phyloP scores from a whole-genome alignment of 2,888 invertebrate species.

The Dioctria linearis region DNA sequence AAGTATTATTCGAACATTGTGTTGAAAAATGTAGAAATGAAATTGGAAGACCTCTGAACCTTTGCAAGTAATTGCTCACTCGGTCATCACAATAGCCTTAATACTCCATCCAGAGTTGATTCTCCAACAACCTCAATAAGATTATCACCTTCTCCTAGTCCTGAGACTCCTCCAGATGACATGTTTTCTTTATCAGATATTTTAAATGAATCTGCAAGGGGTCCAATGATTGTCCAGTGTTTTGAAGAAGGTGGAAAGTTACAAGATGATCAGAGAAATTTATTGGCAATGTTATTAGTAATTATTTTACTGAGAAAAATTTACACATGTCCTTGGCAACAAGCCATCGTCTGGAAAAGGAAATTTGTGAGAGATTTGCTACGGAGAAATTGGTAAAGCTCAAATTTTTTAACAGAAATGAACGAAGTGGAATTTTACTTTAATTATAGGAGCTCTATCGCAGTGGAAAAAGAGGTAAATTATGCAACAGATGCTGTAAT shows the following conservation, averaged over 20 bases:
- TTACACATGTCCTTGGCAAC: not conserved
- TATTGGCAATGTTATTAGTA: not conserved
- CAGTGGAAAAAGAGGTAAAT: not conserved
- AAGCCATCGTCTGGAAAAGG: not conserved
- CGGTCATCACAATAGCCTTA: not conserved
- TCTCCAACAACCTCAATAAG: conserved; percentile 1
- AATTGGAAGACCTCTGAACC: too few relatives aligned
- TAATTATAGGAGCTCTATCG: not conserved
- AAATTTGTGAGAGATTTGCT: not conserved
- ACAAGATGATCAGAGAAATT: not conserved
- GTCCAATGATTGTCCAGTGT: not conserved
- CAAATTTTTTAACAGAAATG: conserved; percentile 3
- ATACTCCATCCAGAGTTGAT: not conserved
- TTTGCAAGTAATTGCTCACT: not conserved
- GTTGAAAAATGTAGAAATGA: not conserved
- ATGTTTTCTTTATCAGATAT: not conserved
- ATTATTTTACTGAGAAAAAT: not conserved
- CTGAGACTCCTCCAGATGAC: not conserved
- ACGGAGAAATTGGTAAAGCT: not conserved
- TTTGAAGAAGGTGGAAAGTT: not conserved
- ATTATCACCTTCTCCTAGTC: not conserved
- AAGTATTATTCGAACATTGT: not conserved
- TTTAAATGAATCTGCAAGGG: not conserved
- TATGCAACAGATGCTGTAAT: not conserved
- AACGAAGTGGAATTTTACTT: not conserved